Conservation (phyloP, 1,140 invertebrate genomes). For the Anadara kagoshimensis region DNA sequence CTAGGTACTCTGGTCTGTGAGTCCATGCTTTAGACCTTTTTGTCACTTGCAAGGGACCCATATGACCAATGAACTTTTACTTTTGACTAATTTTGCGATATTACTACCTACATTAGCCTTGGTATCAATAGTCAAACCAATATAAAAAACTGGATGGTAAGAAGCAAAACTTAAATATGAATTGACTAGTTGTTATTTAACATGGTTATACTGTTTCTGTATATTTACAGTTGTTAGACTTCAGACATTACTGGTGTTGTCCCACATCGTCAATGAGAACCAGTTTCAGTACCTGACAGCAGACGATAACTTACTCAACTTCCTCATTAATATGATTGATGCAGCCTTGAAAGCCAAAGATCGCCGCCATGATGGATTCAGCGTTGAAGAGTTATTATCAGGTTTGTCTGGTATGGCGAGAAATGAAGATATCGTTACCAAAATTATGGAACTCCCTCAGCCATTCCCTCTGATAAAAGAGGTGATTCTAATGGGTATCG, state of each 20-base stretch:
- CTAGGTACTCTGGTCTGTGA: too few species aligned
- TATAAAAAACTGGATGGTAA: background rate
- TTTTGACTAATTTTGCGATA: too few species aligned
- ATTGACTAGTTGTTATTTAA: background rate
- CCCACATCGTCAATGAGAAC: constrained; percentile 51
- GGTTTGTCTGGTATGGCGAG: constrained; percentile 46
- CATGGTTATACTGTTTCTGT: background rate
- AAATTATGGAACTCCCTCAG: constrained; percentile 43
- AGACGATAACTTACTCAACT: constrained; percentile 39
- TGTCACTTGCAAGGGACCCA: too few species aligned
- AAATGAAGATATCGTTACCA: constrained; percentile 51
- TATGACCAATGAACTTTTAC: too few species aligned
- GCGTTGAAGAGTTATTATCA: constrained; percentile 44
- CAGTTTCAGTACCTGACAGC: constrained; percentile 42
- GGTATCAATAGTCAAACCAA: too few species aligned
- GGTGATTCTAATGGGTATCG: constrained; percentile 24
- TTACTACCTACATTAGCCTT: too few species aligned
- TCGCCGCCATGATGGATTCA: constrained; percentile 37
- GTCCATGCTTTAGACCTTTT: too few species aligned
- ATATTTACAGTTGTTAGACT: constrained; percentile 43
- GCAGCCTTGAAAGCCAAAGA: constrained; percentile 32
- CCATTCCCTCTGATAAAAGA: constrained; percentile 24
- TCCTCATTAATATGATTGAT: constrained; percentile 35
- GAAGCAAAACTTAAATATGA: background rate
- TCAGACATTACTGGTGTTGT: constrained; percentile 39